Evolutionary conservation across 2,888 invertebrate genomes (phyloP).

Genomic region (Germaria angustata): DNA sequence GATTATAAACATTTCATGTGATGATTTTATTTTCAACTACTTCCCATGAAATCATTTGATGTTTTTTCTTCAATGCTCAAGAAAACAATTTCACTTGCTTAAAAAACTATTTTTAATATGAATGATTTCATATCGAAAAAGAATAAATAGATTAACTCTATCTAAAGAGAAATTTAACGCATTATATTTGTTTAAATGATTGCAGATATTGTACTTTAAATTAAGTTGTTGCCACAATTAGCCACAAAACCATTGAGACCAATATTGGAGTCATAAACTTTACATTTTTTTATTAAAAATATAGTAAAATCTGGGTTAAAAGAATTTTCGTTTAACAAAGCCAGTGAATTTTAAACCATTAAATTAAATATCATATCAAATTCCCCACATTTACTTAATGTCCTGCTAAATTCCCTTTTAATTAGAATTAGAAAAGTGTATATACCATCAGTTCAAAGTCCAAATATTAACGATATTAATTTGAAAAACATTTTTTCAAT

Average conservation of each 20-base stretch:
- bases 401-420: background rate
- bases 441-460: background rate
- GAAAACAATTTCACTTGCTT: conserved; percentile 48
- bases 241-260: too few species aligned
- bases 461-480: conserved; percentile 14
- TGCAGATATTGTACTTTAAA: background rate
- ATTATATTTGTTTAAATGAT: background rate
- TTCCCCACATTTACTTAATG: conserved; percentile 49
- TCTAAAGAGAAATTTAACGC: conserved; percentile 25
- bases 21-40: background rate
- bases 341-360: too few species aligned
- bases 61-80: background rate
- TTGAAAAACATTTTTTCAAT: background rate
- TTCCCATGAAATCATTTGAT: conserved; percentile 14
- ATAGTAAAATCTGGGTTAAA: too few species aligned
- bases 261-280: too few species aligned
- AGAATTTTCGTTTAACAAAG: too few species aligned
- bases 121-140: background rate
- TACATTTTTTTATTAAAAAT: too few species aligned
- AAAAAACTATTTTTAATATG: conserved; percentile 5
- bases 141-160: background rate
- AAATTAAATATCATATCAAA: conserved; percentile 68
- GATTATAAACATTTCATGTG: conserved; percentile 12
- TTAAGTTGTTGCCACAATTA: too few species aligned
- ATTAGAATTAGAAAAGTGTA: background rate